Conservation (phyloP, 1,140 invertebrate genomes). For the Panagrolaimus sp. region DNA sequence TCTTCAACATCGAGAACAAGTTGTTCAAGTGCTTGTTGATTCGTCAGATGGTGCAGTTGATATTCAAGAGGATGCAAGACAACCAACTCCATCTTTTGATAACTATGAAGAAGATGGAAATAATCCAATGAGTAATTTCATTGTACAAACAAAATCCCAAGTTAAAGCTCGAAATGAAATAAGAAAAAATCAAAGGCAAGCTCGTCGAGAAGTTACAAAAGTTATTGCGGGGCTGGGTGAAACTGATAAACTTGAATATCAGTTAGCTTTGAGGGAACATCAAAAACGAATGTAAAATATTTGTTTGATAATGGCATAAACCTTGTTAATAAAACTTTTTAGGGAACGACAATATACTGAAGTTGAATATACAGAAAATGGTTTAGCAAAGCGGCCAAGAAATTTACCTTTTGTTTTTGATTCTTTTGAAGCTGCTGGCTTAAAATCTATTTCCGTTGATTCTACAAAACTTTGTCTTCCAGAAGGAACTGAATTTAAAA, state of each 20-base stretch:
- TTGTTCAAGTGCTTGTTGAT: not conserved
- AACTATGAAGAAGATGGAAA: not conserved
- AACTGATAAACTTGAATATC: constrained; percentile 62
- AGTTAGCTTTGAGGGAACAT: constrained; percentile 61
- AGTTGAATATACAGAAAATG: constrained; percentile 22
- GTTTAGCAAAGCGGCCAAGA: not conserved
- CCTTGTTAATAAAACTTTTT: constrained; percentile 20
- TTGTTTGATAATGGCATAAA: not conserved
- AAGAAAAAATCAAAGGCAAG: constrained; percentile 80
- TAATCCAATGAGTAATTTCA: constrained; percentile 21
- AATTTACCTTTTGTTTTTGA: constrained; percentile 58
- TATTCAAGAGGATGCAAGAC: not conserved
- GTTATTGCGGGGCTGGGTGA: constrained; percentile 52
- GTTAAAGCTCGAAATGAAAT: constrained; percentile 74
- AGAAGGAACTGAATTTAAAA: constrained; percentile 69
- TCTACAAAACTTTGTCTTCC: constrained; percentile 69
- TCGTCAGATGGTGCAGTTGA: not conserved
- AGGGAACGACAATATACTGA: constrained; percentile 30
- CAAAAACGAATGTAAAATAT: constrained; percentile 67
- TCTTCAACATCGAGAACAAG: not conserved
- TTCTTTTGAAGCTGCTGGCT: constrained; percentile 69
- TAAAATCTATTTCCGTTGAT: constrained; percentile 32
- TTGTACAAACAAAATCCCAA: constrained; percentile 71
- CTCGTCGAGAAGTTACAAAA: constrained; percentile 66
- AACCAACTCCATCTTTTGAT: not conserved